These are phyloP conservation scores for Bungarus multicinctus DNA, from an alignment of 2,113 vertebrate genomes.

Conservation along the genomic window DNA sequence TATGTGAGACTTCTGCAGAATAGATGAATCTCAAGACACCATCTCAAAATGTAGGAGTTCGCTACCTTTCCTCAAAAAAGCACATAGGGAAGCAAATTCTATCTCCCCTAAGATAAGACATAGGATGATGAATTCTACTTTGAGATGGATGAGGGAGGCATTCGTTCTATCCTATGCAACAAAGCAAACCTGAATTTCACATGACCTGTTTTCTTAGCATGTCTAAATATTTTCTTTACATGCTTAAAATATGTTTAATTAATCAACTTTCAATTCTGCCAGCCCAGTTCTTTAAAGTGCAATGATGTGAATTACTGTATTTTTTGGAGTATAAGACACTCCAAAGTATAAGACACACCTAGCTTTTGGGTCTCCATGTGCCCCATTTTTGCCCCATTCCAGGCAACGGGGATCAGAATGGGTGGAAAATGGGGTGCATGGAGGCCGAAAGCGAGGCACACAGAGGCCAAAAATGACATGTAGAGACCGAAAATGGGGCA, in stretches of 20 bases:
- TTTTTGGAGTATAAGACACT: too few relatives aligned
- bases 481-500: too few relatives aligned
- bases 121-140: not conserved
- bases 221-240: not conserved
- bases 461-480: too few relatives aligned
- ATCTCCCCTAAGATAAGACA: not conserved
- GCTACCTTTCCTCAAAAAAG: not conserved
- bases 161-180: not conserved
- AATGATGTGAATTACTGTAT: not conserved
- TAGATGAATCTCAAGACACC: not conserved
- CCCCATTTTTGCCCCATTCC: too few relatives aligned
- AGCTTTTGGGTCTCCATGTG: too few relatives aligned
- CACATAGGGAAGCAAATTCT: not conserved
- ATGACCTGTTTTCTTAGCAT: not conserved
- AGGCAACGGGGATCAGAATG: too few relatives aligned
- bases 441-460: too few relatives aligned
- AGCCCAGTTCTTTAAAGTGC: rapidly evolving
- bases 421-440: too few relatives aligned
- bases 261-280: not conserved
- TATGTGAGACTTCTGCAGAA: not conserved
- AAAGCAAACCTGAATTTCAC: not conserved
- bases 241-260: not conserved
- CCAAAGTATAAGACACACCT: too few relatives aligned
- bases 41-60: not conserved
- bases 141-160: not conserved